Evolutionary conservation across 1,140 invertebrate genomes (phyloP), one percentile per base, ranked within the genome.

Genomic region (Tribolium madens): DNA sequence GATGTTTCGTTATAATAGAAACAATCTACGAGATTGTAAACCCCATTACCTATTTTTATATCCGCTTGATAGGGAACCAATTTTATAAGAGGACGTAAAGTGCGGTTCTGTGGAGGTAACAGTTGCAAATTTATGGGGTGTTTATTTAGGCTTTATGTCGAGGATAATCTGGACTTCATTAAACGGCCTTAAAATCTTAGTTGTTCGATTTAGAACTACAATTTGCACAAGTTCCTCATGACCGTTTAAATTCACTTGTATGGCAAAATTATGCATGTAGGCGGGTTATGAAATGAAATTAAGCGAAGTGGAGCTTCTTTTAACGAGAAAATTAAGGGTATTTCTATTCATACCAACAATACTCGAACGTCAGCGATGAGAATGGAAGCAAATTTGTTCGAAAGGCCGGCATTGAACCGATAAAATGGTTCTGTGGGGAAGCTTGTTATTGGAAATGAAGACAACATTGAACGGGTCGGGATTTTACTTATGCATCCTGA

Each of bases 111-210:
- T 57, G 17, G 52, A 57, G 53, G 53, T 60, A 60, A 64, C 57
- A 64, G 57, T 64, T 64, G 57, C 57, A n/a, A 64, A 64, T 64
- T 64, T 64, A 64, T 64, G 57, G 31, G 26, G 21, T 64, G 57
- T 64, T 64, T 57, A 57, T 57, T 57, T 57, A 57, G 52, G 52
- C 52, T 57, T 57, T 64, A 64, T 64, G 57, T 64, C 26, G 57
- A 36, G 57, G 57, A 64, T 64, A 64, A 64, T 64, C 57, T 64
- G 57, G 57, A 64, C 57, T 64, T 31, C 57, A 64, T 64, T 64
- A 64, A 64, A 5, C 26, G 57, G 57, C 57, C 57, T 64, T 64
- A 64, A 64, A 64, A 64, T 64, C 57, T 64, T 64, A 57, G 52
- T 7, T 57, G 31, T 64, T 64, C 57, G 57, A 64, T 64, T 64